Base-by-base conservation (phyloP, 2,113 vertebrate species). In the Corynorhinus townsendii region DNA sequence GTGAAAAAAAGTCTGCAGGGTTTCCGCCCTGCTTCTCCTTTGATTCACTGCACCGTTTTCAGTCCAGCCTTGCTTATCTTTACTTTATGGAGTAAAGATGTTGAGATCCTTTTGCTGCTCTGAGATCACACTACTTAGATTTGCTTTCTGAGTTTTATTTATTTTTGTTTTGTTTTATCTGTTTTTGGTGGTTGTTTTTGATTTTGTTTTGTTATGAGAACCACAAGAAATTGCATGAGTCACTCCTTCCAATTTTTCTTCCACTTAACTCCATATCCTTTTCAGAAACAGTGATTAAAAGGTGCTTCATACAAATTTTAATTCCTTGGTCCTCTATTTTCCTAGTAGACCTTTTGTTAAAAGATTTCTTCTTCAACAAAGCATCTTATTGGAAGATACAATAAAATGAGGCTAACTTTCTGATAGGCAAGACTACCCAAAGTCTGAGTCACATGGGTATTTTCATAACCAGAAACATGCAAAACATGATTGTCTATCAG, bases 271-370 rank as follows among this genome's bases (percentile, higher is more conserved):
- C 71, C 85, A 14, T 52, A 19, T 47, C 69, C n/a, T 79, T 91
- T 59, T 35, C 3, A 59, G 73, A 92, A 88, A 62, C 30, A 87
- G 47, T 35, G 54, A 56, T 26, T 54, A 69, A 92, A 82, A 88
- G 49, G 12, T 9, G 14, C 79, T 80, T 87, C 62, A 26, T 69
- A 33, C 24, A 66, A 69, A 66, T 86, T 88, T 86, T 82, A 88
- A 83, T 62, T 92, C 68, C 68, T 90, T 24, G 2, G 52, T 64
- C 26, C 52, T 64, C 68, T 47, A 22, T 77, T 88, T 96, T 89
- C 94, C 28, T 72, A 43, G 52, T 38, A 71, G 73, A 54, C 5
- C 59, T 95, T 96, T 93, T 79, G 62, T 91, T 79, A 68, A 93
- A 89, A 80, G 66, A 30, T 84, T 90, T 86, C 35, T 73, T 86